phyloP scores from a whole-genome alignment of 1,140 invertebrate genomes.

The Anagrus nilaparvatae region DNA sequence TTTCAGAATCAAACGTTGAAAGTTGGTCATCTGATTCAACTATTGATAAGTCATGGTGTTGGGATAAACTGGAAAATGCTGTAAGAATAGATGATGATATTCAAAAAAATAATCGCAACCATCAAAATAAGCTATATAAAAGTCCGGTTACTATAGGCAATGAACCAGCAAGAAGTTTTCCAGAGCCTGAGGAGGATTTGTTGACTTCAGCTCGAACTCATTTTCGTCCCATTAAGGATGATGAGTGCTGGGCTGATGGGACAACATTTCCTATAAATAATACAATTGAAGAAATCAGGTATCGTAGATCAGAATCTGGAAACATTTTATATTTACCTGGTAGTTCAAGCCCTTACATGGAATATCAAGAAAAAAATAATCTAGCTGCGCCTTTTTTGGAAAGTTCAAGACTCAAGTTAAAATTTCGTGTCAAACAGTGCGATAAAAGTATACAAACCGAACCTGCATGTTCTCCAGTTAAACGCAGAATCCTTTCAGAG shows the following conservation, averaged over 20 bases:
- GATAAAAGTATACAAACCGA: constrained; percentile 51
- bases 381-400: constrained; percentile 16
- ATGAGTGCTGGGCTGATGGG: constrained; percentile 49
- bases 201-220: constrained; percentile 61
- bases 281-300: constrained; percentile 48
- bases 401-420: constrained; percentile 39
- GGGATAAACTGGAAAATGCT: constrained; percentile 31
- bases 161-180: constrained; percentile 27
- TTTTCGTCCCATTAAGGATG: constrained; percentile 61
- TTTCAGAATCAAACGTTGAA: constrained; percentile 28
- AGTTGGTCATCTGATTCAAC: constrained; percentile 34
- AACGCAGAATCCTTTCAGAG: constrained; percentile 34
- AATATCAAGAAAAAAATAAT: constrained; percentile 37
- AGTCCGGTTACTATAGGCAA: constrained; percentile 27
- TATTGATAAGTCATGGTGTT: constrained; percentile 33
- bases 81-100: constrained; percentile 26
- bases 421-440: constrained; percentile 45
- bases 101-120: constrained; percentile 23
- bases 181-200: constrained; percentile 54
- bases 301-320: constrained; percentile 37
- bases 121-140: constrained; percentile 28
- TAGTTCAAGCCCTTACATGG: constrained; percentile 44
- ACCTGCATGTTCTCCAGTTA: constrained; percentile 35
- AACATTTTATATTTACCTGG: constrained; percentile 37
- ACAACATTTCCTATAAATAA: constrained; percentile 57